Conservation (phyloP, 2,888 invertebrate genomes). For the Acleris laterana region DNA sequence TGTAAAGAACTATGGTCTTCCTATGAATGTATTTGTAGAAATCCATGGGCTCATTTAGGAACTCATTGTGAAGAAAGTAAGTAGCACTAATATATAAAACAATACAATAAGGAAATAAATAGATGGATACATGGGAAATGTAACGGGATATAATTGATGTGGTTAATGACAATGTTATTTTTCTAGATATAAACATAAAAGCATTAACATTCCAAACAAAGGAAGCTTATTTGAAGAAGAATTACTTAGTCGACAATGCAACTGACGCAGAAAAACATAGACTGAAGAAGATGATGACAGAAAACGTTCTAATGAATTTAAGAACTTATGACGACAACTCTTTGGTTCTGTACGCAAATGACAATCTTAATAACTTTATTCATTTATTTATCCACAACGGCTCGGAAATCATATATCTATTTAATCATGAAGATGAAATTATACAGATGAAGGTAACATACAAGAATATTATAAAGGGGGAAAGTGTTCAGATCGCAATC, state of each 20-base stretch:
- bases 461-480: constrained; percentile 90
- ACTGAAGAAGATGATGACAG: constrained; percentile 89
- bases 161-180: neutral
- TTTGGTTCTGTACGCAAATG: constrained; percentile 94
- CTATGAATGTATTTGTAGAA: constrained; percentile 96
- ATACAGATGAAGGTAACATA: constrained; percentile 91
- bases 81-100: constrained; percentile 51
- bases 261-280: constrained; percentile 86
- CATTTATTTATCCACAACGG: constrained; percentile 93
- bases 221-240: constrained; percentile 91
- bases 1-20: constrained; percentile 97
- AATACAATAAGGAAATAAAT: neutral
- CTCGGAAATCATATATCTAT: constrained; percentile 91
- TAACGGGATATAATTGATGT: neutral
- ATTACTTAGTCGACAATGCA: constrained; percentile 88
- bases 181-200: constrained; percentile 94
- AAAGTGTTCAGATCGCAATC: constrained; percentile 95
- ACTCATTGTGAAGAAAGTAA: constrained; percentile 95
- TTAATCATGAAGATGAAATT: constrained; percentile 92
- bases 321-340: constrained; percentile 93
- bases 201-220: constrained; percentile 94
- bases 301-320: constrained; percentile 94
- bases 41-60: constrained; percentile 96
- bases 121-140: neutral
- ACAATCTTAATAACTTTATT: constrained; percentile 96